A percentile compares a stretch with the other conserved stretches of the same genome.
Conservation (phyloP, 2,888 invertebrate genomes). For the Tenthredo distinguenda region DNA sequence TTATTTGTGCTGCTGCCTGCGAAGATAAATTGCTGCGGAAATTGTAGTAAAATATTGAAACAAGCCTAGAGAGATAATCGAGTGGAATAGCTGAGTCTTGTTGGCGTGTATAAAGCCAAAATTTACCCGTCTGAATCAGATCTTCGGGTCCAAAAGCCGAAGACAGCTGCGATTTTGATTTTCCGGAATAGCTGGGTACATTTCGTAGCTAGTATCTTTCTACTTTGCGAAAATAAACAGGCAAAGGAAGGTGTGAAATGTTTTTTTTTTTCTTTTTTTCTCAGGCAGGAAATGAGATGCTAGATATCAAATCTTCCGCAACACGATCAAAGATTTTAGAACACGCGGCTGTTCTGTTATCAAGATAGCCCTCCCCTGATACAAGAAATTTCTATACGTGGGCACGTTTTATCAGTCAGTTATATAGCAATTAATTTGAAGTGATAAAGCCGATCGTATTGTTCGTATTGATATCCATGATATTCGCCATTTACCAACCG, state of each 20-base stretch:
- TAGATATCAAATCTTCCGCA: neutral
- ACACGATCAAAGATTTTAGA: neutral
- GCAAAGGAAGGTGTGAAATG: neutral
- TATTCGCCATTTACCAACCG: conserved; percentile 44
- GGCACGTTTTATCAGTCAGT: conserved; percentile 7
- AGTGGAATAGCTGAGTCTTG: neutral
- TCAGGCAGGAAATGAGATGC: neutral
- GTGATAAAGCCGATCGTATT: conserved; percentile 28
- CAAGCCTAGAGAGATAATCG: neutral
- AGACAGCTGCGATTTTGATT: neutral
- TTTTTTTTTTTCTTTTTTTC: neutral
- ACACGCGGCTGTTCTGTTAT: conserved; percentile 24
- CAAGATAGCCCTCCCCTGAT: conserved; percentile 7
- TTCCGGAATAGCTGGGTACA: neutral
- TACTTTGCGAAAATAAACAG: neutral
- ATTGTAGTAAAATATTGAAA: conserved; percentile 31
- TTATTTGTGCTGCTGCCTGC: neutral
- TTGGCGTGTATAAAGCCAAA: neutral
- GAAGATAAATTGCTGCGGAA: conserved; percentile 19
- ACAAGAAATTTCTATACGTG: neutral
- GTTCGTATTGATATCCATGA: neutral
- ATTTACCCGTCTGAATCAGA: neutral
- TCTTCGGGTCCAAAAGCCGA: neutral
- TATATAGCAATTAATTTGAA: conserved; percentile 17
- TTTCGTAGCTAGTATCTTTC: neutral